Base-by-base conservation (phyloP, 1,140 invertebrate genomes). In the Scaptomyza graminum region DNA sequence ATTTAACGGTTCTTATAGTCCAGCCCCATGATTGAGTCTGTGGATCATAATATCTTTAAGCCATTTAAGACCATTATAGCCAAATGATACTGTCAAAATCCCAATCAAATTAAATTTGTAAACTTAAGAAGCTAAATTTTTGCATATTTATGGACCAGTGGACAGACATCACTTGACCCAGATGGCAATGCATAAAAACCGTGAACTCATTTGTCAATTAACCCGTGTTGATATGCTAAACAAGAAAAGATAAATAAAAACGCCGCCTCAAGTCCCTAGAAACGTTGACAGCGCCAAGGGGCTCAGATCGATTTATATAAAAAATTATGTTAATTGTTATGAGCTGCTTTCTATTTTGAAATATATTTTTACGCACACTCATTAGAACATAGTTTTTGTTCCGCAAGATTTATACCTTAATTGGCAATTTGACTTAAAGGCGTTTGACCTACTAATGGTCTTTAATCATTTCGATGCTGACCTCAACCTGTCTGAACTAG, bases 1-100 rank as follows among this genome's bases (percentile, higher is more conserved):
- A 9, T 28, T 50, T 75, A 88, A 78, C 74, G 52, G 66, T 66
- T 88, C 83, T 88, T 85, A 85, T 85, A 85, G 83, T 60, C 69
- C 63, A 64, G 47, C 15, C 28, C 11, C 39, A 34, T 39, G 56
- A 49, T 49, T 52, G 44, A 44, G 5, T n/a, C 8, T 41, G 8
- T 41, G 12, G 46, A 72, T 57, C 34, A n/a, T 43, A 57, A 60
- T 65, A 69, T 68, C 28, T 18, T 59, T 54, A 72, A 44, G 18
- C n/a, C 18, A 62, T 51, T 57, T 49, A 68, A 9, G 49, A 49
- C 50, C 54, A 60, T 72, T 77, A 76, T 41, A 50, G 61, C 55
- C 62, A 79, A 83, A 83, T 83, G 79, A 46, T 57, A 55, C 69
- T 34, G 55, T 76, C 55, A 84, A 76, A 66, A 13, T 67, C 74